These are phyloP conservation scores for Globodera ellingtonae DNA, from an alignment of 1,140 invertebrate species.

Conservation along the genomic window DNA sequence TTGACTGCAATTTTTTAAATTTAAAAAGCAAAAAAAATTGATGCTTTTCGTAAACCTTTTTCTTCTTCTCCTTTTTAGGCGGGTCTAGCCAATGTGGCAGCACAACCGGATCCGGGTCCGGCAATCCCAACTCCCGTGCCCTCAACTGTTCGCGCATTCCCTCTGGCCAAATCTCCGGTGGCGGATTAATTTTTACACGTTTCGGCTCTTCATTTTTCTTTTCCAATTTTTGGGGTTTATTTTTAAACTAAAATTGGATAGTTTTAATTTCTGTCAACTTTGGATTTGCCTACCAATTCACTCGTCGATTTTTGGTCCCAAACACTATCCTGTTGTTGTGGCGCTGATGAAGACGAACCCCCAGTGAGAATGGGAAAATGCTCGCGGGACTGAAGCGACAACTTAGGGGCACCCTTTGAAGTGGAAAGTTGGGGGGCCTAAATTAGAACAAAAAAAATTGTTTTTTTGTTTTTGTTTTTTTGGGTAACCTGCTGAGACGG, in stretches of 20 bases:
- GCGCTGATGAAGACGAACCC: not conserved
- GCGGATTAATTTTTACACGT: slow-evolving; percentile 34
- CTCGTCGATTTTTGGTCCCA: slow-evolving; percentile 20
- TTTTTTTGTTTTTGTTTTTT: not conserved
- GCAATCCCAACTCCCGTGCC: slow-evolving; percentile 36
- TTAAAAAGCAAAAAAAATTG: not conserved
- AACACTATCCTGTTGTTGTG: slow-evolving; percentile 16
- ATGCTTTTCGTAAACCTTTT: slow-evolving; percentile 28
- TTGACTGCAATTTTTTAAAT: slow-evolving; percentile 5
- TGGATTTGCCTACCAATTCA: slow-evolving; percentile 14
- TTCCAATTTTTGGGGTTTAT: not conserved
- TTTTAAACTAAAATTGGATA: not conserved
- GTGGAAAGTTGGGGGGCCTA: not conserved
- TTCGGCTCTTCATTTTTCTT: slow-evolving; percentile 26
- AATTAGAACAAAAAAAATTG: slow-evolving; percentile 22
- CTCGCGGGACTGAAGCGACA: slow-evolving; percentile 33
- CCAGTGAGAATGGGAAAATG: slow-evolving; percentile 35
- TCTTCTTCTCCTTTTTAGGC: slow-evolving; percentile 46
- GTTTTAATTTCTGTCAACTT: too few relatives aligned
- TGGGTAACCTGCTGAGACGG: not conserved
- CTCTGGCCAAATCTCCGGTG: slow-evolving; percentile 45
- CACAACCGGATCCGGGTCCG: slow-evolving; percentile 30
- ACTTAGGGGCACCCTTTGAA: not conserved
- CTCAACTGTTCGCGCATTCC: slow-evolving; percentile 39
- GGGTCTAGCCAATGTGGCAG: slow-evolving; percentile 33